phyloP scores from a whole-genome alignment of 2,888 invertebrate genomes.

The Villa cingulata region DNA sequence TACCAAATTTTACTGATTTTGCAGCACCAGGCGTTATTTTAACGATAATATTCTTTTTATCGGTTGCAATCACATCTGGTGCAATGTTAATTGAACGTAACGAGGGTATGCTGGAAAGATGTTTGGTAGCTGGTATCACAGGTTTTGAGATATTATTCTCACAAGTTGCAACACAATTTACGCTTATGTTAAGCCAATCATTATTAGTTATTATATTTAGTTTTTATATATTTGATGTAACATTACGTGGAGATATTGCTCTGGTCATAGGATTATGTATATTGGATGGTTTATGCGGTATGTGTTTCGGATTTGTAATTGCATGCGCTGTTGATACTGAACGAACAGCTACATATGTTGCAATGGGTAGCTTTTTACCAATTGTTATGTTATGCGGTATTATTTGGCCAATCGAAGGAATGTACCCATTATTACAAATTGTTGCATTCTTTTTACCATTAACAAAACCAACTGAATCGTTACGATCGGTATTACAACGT shows the following conservation, averaged over 20 bases:
- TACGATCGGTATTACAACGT: conserved; percentile 69
- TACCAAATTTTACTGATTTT: conserved; percentile 84
- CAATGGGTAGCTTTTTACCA: conserved; percentile 73
- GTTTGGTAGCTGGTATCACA: conserved; percentile 70
- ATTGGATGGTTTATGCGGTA: conserved; percentile 79
- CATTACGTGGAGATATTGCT: conserved; percentile 59
- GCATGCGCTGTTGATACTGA: conserved; percentile 69
- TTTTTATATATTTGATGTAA: conserved; percentile 63
- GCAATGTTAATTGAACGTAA: conserved; percentile 80
- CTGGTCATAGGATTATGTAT: conserved; percentile 63
- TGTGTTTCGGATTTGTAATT: conserved; percentile 82
- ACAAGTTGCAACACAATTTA: conserved; percentile 76
- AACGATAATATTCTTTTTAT: conserved; percentile 85
- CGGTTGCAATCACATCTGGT: conserved; percentile 82
- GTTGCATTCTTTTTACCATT: conserved; percentile 66
- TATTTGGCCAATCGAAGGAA: conserved; percentile 90
- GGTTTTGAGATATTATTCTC: conserved; percentile 71
- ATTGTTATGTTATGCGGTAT: conserved; percentile 79
- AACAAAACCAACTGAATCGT: conserved; percentile 76
- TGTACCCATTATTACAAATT: conserved; percentile 60
- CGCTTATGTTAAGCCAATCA: conserved; percentile 75
- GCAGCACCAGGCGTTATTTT: conserved; percentile 87
- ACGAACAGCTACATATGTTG: conserved; percentile 71
- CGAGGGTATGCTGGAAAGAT: conserved; percentile 80
- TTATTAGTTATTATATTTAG: conserved; percentile 63